Conservation (phyloP, 2,888 invertebrate genomes). For the Eupithecia subfuscata region DNA sequence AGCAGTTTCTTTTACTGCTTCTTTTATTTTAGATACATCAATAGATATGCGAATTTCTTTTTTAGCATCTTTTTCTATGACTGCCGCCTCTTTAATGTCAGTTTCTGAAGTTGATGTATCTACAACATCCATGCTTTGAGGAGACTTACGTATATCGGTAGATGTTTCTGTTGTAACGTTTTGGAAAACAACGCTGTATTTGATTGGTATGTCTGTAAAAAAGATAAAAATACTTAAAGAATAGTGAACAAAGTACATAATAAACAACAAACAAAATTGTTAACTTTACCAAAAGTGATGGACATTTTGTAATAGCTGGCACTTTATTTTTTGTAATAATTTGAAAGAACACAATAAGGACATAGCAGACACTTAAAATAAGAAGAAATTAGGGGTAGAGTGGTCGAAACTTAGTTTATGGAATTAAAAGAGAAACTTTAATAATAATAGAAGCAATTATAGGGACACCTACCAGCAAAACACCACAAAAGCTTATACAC, state of each 20-base stretch:
- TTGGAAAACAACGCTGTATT: constrained; percentile 22
- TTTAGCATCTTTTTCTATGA: background rate
- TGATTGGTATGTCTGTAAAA: constrained; percentile 10
- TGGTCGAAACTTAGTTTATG: background rate
- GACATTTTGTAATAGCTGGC: background rate
- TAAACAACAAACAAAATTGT: background rate
- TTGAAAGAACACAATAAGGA: background rate
- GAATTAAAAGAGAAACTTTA: background rate
- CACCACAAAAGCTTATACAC: background rate
- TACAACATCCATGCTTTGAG: constrained; percentile 31
- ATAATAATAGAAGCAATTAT: background rate
- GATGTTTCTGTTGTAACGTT: constrained; percentile 18
- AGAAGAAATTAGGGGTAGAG: background rate
- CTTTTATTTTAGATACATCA: background rate
- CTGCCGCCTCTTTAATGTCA: constrained; percentile 20
- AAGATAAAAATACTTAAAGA: background rate
- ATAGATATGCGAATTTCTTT: background rate
- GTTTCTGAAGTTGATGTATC: constrained; percentile 28
- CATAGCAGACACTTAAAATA: background rate
- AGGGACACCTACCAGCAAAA: background rate
- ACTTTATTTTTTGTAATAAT: background rate
- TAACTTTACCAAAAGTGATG: background rate
- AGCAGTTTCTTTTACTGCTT: background rate
- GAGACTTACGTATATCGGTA: background rate
- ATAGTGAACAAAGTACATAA: background rate